Percentiles rank a stretch among this genome's conserved stretches.
Evolutionary conservation across 2,888 invertebrate genomes (phyloP).

Genomic region (Zygaena filipendulae): DNA sequence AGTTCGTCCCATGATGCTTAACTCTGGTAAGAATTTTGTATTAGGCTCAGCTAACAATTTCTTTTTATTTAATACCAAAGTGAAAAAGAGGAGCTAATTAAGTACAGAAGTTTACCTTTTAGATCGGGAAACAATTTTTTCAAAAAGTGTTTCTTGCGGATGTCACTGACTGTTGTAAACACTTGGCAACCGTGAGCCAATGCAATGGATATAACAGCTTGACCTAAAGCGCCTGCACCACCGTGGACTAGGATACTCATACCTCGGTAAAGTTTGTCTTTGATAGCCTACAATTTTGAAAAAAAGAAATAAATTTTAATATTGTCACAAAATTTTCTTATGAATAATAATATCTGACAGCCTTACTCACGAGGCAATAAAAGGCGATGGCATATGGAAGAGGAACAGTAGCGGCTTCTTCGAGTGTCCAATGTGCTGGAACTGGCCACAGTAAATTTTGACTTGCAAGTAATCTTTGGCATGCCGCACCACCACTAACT

Average conservation of each 20-base stretch:
- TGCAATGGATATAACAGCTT: slow-evolving; percentile 33
- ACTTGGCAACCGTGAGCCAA: slow-evolving; percentile 26
- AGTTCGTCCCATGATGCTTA: no score
- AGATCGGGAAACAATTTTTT: slow-evolving; percentile 28
- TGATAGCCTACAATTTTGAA: slow-evolving; percentile 23
- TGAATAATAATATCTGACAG: background rate
- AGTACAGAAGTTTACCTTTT: no score
- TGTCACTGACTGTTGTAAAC: slow-evolving; percentile 27
- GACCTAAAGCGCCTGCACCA: slow-evolving; percentile 33
- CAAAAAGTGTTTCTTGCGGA: slow-evolving; percentile 26
- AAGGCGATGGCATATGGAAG: slow-evolving; percentile 73
- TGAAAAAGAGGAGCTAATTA: background rate
- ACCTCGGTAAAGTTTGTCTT: slow-evolving; percentile 13
- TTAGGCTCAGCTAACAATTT: background rate
- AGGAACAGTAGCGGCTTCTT: slow-evolving; percentile 81
- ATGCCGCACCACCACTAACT: slow-evolving; percentile 54
- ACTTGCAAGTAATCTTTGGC: slow-evolving; percentile 57
- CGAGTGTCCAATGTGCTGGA: slow-evolving; percentile 74
- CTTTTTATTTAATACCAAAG: background rate
- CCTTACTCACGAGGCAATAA: slow-evolving; percentile 29
- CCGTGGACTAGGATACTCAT: slow-evolving; percentile 26
- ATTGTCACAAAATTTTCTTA: background rate
- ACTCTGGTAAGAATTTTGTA: no score
- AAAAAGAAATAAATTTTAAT: no score
- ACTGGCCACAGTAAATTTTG: slow-evolving; percentile 71